These are phyloP conservation scores for Glyptemys insculpta DNA, from an alignment of 2,797 vertebrate species.

Conservation along the genomic window DNA sequence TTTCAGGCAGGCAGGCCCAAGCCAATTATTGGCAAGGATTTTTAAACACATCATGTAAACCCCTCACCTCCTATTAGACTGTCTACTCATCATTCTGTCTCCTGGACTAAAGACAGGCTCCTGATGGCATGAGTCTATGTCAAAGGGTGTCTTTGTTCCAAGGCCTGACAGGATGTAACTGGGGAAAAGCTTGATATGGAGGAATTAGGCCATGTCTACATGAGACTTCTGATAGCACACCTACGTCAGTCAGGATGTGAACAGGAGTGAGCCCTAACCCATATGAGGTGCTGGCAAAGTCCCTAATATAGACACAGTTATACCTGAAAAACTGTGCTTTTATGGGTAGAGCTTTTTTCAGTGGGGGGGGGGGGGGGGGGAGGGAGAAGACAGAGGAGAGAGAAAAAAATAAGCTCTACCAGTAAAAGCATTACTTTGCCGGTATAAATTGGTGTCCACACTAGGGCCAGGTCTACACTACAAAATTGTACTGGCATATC, in stretches of 20 bases:
- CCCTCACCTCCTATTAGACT: neutral
- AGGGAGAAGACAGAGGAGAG: too few relatives aligned
- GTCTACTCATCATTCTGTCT: neutral
- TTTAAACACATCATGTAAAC: neutral
- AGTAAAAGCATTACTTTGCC: neutral
- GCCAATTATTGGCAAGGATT: neutral
- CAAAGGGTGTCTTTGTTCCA: neutral
- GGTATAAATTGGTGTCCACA: too few relatives aligned
- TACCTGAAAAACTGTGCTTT: neutral
- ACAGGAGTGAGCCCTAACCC: neutral
- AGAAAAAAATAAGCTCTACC: neutral
- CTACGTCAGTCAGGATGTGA: neutral
- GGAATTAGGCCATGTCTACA: neutral
- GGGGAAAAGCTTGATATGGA: neutral
- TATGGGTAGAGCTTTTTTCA: neutral
- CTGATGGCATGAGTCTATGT: neutral
- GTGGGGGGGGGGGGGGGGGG: accelerated
- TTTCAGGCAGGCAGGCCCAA: neutral
- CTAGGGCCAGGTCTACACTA: neutral
- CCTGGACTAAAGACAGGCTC: neutral
- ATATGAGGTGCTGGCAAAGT: neutral
- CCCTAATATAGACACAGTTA: neutral
- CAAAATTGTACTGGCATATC: neutral
- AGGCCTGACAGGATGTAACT: neutral
- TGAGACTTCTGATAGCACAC: neutral